Percentiles rank a stretch among this genome's conserved stretches.
Conservation (phyloP, 2,888 invertebrate species). For the Didymodactylos carnosus region DNA sequence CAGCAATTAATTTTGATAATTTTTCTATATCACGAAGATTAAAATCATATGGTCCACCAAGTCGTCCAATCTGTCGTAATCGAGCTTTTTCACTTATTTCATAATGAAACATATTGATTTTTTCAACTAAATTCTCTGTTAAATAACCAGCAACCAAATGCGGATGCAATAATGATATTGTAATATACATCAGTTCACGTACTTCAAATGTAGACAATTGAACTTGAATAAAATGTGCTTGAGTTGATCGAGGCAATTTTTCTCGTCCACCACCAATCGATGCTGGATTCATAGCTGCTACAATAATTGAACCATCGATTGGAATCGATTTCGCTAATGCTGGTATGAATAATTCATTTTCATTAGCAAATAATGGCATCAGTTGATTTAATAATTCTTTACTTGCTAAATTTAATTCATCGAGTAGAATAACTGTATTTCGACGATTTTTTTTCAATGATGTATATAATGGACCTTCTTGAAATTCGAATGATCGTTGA, state of each 20-base stretch:
- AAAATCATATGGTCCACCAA: background rate
- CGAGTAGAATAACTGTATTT: background rate
- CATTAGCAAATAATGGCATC: background rate
- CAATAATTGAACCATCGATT: background rate
- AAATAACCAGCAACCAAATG: background rate
- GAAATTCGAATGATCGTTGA: background rate
- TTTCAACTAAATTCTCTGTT: background rate
- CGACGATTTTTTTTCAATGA: background rate
- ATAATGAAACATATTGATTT: background rate
- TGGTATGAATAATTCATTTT: background rate
- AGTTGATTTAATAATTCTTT: background rate
- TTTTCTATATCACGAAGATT: background rate
- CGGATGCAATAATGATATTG: background rate
- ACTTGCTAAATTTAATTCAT: background rate
- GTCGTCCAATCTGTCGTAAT: background rate
- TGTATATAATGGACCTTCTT: background rate
- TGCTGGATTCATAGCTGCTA: background rate
- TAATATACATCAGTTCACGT: background rate
- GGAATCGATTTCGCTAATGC: background rate
- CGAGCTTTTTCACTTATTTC: background rate
- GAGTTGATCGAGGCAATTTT: background rate
- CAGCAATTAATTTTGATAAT: background rate
- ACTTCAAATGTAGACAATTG: background rate
- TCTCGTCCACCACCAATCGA: background rate
- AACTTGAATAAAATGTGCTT: background rate